Percentiles rank a stretch among this genome's conserved stretches.
phyloP scores from a whole-genome alignment of 2,888 invertebrate species.

The Lydus trimaculatus region DNA sequence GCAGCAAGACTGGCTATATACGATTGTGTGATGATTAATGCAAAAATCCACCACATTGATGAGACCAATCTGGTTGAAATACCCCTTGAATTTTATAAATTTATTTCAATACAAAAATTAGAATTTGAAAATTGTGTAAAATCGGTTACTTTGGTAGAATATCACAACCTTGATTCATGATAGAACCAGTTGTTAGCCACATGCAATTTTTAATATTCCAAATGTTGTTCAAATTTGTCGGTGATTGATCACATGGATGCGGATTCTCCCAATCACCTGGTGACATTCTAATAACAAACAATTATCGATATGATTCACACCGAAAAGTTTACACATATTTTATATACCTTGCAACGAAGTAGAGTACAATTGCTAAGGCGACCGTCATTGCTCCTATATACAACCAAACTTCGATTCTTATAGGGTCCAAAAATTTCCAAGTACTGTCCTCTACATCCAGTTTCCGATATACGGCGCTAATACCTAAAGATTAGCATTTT shows the following conservation, averaged over 20 bases:
- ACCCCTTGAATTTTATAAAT: slow-evolving; percentile 65
- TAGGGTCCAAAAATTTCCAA: slow-evolving; percentile 80
- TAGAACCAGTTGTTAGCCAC: slow-evolving; percentile 90
- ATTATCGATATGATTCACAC: background rate
- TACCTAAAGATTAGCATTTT: slow-evolving; percentile 56
- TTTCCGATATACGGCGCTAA: slow-evolving; percentile 8
- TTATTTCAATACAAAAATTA: too few relatives aligned
- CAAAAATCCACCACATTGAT: slow-evolving; percentile 91
- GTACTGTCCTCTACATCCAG: background rate
- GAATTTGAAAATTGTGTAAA: background rate
- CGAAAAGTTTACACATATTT: background rate
- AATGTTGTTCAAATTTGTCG: slow-evolving; percentile 86
- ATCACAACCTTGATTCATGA: slow-evolving; percentile 93
- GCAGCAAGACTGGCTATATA: slow-evolving; percentile 94
- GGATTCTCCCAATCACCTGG: slow-evolving; percentile 94
- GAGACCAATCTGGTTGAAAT: slow-evolving; percentile 86
- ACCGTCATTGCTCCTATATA: slow-evolving; percentile 86
- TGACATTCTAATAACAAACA: slow-evolving; percentile 67
- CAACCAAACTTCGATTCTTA: slow-evolving; percentile 85
- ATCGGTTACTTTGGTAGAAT: slow-evolving; percentile 79
- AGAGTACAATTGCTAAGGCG: slow-evolving; percentile 80
- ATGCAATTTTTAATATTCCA: slow-evolving; percentile 87
- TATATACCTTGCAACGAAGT: slow-evolving; percentile 73
- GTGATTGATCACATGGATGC: slow-evolving; percentile 85
- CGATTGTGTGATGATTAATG: slow-evolving; percentile 85